Evolutionary conservation across 2,113 vertebrate genomes (phyloP), one percentile per base, ranked within the genome.

Genomic region (Gymnorhina tibicen): DNA sequence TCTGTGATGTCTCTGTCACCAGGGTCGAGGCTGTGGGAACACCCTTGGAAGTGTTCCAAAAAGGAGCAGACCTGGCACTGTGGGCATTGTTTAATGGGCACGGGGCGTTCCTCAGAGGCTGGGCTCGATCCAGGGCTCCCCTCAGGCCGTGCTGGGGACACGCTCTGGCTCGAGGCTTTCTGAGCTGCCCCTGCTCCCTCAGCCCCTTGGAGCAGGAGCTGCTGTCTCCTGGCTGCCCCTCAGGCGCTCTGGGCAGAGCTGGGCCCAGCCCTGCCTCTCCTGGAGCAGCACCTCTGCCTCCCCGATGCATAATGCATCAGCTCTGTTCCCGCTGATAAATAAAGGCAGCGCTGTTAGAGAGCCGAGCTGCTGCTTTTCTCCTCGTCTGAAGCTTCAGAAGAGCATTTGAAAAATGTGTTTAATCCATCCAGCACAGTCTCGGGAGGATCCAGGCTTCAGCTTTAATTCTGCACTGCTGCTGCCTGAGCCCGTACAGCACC

Each of bases 31-130:
- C 28, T 30, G 56, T 20, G 56, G 74, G 19, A 53, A 9, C n/a
- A 20, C 7, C 41, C 41, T 10, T 20, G 66, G 24, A 7, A 10
- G 7, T 28, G 23, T 5, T 13, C 56, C 41, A 8, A 13, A 13
- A 0, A 2, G 5, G 3, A 2, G 46, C 8, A 46, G 18, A 2
- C 1, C 20, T 18, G 52, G 52, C 24, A 9, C 7, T 4, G 22
- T 20, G 73, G 74, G 39, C 55, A 16, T 0, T 10, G 21, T 14
- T 46, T 1, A 1, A 1, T 7, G 50, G 26, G 12, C 5, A 5
- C 3, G 10, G 62, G 62, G 33, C 9, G 46, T 1, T 18, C 47
- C 9, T 1, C 3, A 10, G 13, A 4, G 66, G 46, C 0, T 24
- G 67, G 37, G 4, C 4, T 1, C 1, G 30, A 7, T 0, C 28